phyloP scores from a whole-genome alignment of 2,797 vertebrate species.

The Morus bassanus region DNA sequence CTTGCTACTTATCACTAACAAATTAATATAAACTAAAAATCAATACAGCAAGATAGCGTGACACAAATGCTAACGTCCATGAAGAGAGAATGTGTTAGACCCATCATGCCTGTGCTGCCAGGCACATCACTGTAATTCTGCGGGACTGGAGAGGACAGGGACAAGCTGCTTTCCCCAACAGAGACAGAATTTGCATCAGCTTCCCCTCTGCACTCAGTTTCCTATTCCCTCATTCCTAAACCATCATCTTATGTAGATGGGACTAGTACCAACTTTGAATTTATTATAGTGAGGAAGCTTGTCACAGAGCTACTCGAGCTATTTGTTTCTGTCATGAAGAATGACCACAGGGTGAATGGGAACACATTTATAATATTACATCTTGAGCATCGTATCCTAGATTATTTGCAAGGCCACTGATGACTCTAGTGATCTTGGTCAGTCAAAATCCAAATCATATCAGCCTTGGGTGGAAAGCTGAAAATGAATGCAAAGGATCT shows the following conservation, averaged over 20 bases:
- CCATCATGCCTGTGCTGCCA: background rate
- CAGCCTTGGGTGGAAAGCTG: background rate
- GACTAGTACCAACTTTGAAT: background rate
- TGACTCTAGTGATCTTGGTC: background rate
- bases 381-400: rapidly evolving
- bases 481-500: rapidly evolving
- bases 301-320: background rate
- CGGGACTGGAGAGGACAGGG: background rate
- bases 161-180: background rate
- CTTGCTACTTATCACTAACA: background rate
- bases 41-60: background rate
- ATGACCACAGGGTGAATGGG: background rate
- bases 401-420: background rate
- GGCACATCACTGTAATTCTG: background rate
- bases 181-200: background rate
- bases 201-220: background rate
- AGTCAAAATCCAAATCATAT: background rate
- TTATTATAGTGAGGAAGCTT: background rate
- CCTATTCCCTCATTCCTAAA: background rate
- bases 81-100: background rate
- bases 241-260: rapidly evolving
- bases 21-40: background rate
- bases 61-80: background rate
- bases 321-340: background rate
- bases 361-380: background rate